These are phyloP conservation scores for Mactra quadrangularis DNA, from an alignment of 1,140 invertebrate species.

Conservation along the genomic window DNA sequence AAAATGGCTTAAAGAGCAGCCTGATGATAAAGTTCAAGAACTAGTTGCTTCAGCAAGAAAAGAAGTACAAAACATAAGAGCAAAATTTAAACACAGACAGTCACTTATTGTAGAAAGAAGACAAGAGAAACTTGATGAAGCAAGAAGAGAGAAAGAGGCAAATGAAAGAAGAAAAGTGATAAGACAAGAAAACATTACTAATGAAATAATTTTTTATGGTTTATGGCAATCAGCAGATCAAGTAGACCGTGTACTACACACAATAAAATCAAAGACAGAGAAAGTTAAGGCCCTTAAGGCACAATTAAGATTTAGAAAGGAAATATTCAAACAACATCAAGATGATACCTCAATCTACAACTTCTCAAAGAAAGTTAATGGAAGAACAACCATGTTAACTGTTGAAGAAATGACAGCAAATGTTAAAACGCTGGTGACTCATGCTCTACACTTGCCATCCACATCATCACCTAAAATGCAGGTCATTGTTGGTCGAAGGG, in stretches of 20 bases:
- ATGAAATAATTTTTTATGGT: slow-evolving; percentile 37
- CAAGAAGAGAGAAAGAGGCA: neutral
- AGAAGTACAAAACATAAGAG: neutral
- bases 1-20: slow-evolving; percentile 28
- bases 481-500: neutral
- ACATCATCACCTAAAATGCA: neutral
- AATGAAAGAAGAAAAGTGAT: neutral
- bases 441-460: neutral
- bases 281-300: slow-evolving; percentile 27
- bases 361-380: slow-evolving; percentile 24
- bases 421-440: slow-evolving; percentile 39
- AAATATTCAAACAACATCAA: slow-evolving; percentile 20
- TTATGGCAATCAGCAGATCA: slow-evolving; percentile 31
- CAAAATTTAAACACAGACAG: neutral
- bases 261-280: slow-evolving; percentile 16
- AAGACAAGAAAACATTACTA: slow-evolving; percentile 21
- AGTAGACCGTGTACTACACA: slow-evolving; percentile 17
- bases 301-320: slow-evolving; percentile 44
- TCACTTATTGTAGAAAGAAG: neutral
- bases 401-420: slow-evolving; percentile 37
- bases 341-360: neutral
- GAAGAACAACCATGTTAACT: neutral
- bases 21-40: neutral
- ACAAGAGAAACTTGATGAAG: slow-evolving; percentile 2
- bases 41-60: slow-evolving; percentile 6